Conservation (phyloP, 2,888 invertebrate species). For the Phortica okadai region DNA sequence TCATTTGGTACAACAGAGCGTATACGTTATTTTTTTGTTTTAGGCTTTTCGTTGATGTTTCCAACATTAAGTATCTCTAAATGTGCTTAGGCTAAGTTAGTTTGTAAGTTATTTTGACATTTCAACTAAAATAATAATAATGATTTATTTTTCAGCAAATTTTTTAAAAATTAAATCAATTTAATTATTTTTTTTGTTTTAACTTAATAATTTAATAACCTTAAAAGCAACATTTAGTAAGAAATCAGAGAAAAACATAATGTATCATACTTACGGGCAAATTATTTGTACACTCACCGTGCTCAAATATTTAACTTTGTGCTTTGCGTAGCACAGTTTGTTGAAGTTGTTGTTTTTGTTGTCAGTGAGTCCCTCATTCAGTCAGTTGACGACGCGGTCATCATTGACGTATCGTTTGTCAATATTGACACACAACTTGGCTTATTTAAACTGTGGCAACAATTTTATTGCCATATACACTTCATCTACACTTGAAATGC, state of each 20-base stretch:
- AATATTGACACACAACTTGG: conserved; percentile 18
- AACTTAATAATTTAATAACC: not conserved
- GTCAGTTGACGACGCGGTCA: not conserved
- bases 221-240: not conserved
- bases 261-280: not conserved
- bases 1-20: not conserved
- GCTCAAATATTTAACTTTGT: not conserved
- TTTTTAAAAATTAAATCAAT: not conserved
- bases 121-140: not conserved
- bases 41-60: not conserved
- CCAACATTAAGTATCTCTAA: not conserved
- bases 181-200: not conserved
- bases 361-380: not conserved
- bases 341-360: not conserved
- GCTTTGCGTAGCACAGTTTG: not conserved
- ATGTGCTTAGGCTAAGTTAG: conserved; percentile 23
- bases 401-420: not conserved
- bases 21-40: not conserved
- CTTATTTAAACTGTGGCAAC: conserved; percentile 16
- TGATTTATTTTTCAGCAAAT: conserved; percentile 7
- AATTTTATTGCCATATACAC: not conserved
- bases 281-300: not conserved
- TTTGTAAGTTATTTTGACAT: not conserved
- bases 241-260: not conserved
- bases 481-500: not conserved